Evolutionary conservation across 37 sponge, comb jelly and placozoan species (phyloP), one percentile per base, ranked within the genome.

Genomic region (Agelas oroides): DNA sequence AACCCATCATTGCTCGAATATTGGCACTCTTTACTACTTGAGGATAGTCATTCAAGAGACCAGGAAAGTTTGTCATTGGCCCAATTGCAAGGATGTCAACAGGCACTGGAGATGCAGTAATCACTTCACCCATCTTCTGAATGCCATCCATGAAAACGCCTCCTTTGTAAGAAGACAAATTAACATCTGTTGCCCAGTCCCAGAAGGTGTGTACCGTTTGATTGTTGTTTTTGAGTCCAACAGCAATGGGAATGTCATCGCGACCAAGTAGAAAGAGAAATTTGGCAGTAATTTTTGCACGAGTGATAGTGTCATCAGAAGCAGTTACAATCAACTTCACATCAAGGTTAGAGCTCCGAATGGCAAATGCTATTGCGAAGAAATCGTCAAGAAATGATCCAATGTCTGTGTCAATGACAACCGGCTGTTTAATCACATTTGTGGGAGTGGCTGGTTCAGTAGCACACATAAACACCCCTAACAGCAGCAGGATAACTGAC

Each of bases 391-490:
- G 61, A 40, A 71, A 80, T n/a, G n/a, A n/a, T n/a, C n/a, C n/a
- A n/a, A n/a, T n/a, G n/a, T n/a, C n/a, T n/a, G n/a, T n/a, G n/a
- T 94, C 94, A 32, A 94, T 94, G 46, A 94, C 69, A 8, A 94
- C 94, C 23, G 91, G 91, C n/a, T n/a, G n/a, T n/a, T n/a, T n/a
- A n/a, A n/a, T n/a, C n/a, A n/a, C n/a, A n/a, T n/a, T n/a, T n/a
- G n/a, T n/a, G n/a, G n/a, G n/a, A n/a, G n/a, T n/a, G 58, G 58
- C 17, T 18, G 18, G 17, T 56, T 56, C 58, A 15, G 15, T 18
- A 56, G 58, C 18, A 56, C 15, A 56, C 15, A 56, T 19, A 19
- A 15, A 19, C 58, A 56, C 18, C 15, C 18, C 58, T n/a, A n/a
- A n/a, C n/a, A n/a, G n/a, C n/a, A n/a, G n/a, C n/a, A n/a, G n/a